A percentile compares a stretch with the other conserved stretches of the same genome.
Conservation (phyloP, 2,797 vertebrate species). For the Gymnopithys bicolor region DNA sequence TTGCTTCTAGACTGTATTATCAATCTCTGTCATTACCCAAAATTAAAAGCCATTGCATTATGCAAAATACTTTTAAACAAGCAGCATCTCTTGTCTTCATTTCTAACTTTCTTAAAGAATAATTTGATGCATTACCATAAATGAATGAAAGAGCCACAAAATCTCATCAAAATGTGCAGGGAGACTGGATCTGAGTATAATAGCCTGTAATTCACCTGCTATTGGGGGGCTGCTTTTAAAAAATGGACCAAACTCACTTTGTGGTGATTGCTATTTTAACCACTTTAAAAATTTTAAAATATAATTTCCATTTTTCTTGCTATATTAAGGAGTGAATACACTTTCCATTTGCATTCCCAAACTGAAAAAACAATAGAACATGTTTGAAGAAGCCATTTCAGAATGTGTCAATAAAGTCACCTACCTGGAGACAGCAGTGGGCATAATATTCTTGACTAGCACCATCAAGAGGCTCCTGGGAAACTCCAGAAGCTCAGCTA, state of each 20-base stretch:
- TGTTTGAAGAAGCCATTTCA: background rate
- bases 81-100: constrained; percentile 12
- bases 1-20: constrained; percentile 13
- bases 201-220: background rate
- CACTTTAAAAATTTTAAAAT: background rate
- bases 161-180: constrained; percentile 7
- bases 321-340: background rate
- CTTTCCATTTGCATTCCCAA: constrained; percentile 3
- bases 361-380: background rate
- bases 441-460: background rate
- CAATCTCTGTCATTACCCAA: background rate
- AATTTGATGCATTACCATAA: constrained; percentile 32
- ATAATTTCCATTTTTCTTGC: constrained; percentile 4
- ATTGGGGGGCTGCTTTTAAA: background rate
- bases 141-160: background rate
- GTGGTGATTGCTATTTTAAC: background rate
- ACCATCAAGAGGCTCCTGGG: background rate
- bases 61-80: constrained; percentile 33
- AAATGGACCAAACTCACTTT: background rate
- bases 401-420: background rate
- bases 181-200: background rate
- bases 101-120: constrained; percentile 23
- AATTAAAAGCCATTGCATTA: constrained; percentile 37
- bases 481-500: background rate
- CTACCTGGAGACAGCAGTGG: background rate